Base-by-base conservation (phyloP, 37 sponge, comb jelly and placozoan genomes). In the Dysidea cf. avara region DNA sequence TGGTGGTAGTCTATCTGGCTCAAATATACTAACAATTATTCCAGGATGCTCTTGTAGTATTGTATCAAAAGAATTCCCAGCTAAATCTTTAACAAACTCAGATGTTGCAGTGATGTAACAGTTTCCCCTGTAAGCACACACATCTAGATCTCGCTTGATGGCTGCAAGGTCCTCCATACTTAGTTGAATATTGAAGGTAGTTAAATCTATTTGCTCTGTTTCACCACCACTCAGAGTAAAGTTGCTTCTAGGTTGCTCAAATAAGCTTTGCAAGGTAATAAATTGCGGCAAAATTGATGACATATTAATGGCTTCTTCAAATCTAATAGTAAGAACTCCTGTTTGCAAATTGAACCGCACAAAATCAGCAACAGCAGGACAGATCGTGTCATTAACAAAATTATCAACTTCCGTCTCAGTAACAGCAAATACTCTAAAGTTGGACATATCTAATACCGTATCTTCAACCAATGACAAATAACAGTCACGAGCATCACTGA, bases 81-180 rank as follows among this genome's bases (percentile, higher is more conserved):
- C 54, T 30, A 68, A 81, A 56, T 90, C 91, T 25, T 25, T 66
- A 28, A 95, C 69, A 2, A 86, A 65, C 1, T 33, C 12, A 24
- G 91, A 21, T 22, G 70, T 40, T 38, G 83, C 74, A 12, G 47
- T 35, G 20, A 95, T 57, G 55, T 87, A 95, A 33, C 91, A 90
- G 60, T 90, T 87, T 18, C 88, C 91, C 56, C 93, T 74, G 82
- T 81, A 82, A 21, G 88, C 75, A 69, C 93, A 92, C 1, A 92
- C 58, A n/a, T 52, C 47, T 1, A 64, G 30, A 20, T 80, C 73
- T 25, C 74, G 65, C 65, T 92, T 87, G 29, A 92, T 60, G 7
- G 68, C 56, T 25, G 75, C 87, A 35, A 92, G 64, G 59, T 92
- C 93, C 21, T 68, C 57, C 77, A 84, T 84, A 18, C 65, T 76